phyloP scores from a whole-genome alignment of 2,888 invertebrate species.

The Tuta absoluta region DNA sequence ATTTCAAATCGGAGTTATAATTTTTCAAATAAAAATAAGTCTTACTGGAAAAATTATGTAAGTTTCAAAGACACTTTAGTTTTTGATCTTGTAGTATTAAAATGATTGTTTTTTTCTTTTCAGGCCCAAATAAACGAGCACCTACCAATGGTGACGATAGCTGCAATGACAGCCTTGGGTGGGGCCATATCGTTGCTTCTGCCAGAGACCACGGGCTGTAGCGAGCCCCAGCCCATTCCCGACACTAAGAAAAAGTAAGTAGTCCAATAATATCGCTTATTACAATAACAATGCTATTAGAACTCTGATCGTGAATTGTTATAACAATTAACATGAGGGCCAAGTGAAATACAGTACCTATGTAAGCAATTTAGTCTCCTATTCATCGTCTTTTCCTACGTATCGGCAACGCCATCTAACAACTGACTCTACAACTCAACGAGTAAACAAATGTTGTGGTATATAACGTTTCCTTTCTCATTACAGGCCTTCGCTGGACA shows the following conservation, averaged over 20 bases:
- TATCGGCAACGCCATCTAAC: conserved; percentile 1
- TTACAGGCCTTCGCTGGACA: conserved; percentile 58
- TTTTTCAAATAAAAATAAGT: too few species aligned
- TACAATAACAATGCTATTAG: too few species aligned
- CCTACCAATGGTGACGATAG: conserved; percentile 86
- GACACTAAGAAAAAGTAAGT: conserved; percentile 56
- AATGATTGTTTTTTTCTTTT: too few species aligned
- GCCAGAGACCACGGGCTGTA: conserved; percentile 84
- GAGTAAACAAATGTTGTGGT: neutral
- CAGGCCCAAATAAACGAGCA: conserved; percentile 85
- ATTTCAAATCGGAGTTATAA: too few species aligned
- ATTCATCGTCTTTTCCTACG: too few species aligned
- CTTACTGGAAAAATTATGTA: too few species aligned
- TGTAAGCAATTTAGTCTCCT: too few species aligned
- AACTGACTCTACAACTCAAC: neutral
- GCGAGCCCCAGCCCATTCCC: conserved; percentile 37
- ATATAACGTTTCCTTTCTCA: conserved; percentile 25
- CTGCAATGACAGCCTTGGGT: conserved; percentile 85
- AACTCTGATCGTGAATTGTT: too few species aligned
- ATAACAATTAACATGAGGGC: too few species aligned
- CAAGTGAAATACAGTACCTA: too few species aligned
- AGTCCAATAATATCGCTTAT: neutral
- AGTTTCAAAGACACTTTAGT: too few species aligned
- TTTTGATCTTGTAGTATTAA: too few species aligned
- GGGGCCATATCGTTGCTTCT: conserved; percentile 87